Percentiles rank a stretch among this genome's conserved stretches.
Evolutionary conservation across 2,888 invertebrate species (phyloP).

Genomic region (Dyspetes luteomarginatus): DNA sequence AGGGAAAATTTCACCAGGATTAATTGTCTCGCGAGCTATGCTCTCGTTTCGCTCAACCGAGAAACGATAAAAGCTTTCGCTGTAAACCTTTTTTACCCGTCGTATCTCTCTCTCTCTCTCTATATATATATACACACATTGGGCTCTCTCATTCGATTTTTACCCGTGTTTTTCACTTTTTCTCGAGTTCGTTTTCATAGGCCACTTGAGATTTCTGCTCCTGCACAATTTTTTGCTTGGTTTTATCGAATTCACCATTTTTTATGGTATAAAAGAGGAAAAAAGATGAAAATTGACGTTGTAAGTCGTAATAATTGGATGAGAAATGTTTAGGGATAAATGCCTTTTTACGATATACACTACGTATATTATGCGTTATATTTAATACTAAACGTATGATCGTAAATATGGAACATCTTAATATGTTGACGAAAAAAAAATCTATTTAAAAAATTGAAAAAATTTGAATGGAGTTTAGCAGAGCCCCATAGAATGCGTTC

Average conservation of each 20-base stretch:
- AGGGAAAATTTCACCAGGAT: constrained; percentile 36
- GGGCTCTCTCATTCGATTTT: background rate
- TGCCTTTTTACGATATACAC: background rate
- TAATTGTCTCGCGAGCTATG: constrained; percentile 44
- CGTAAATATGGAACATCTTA: too few relatives aligned
- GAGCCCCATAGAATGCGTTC: too few relatives aligned
- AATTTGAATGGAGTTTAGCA: too few relatives aligned
- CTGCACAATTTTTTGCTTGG: background rate
- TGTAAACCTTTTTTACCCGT: background rate
- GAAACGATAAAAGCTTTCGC: constrained; percentile 13
- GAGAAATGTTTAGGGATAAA: background rate
- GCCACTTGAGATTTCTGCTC: background rate
- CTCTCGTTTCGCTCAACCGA: constrained; percentile 15
- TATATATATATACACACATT: too few relatives aligned
- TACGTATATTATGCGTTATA: background rate
- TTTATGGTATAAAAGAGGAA: background rate
- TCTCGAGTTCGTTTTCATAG: background rate
- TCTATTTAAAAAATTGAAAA: background rate
- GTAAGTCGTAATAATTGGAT: background rate
- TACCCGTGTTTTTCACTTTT: background rate
- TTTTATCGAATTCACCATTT: constrained; percentile 4
- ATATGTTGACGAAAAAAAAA: too few relatives aligned
- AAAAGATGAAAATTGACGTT: background rate
- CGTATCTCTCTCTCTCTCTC: background rate
- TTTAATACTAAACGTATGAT: background rate